These are phyloP conservation scores for Choristoneura rosaceana DNA, from an alignment of 2,888 invertebrate genomes.

Conservation along the genomic window DNA sequence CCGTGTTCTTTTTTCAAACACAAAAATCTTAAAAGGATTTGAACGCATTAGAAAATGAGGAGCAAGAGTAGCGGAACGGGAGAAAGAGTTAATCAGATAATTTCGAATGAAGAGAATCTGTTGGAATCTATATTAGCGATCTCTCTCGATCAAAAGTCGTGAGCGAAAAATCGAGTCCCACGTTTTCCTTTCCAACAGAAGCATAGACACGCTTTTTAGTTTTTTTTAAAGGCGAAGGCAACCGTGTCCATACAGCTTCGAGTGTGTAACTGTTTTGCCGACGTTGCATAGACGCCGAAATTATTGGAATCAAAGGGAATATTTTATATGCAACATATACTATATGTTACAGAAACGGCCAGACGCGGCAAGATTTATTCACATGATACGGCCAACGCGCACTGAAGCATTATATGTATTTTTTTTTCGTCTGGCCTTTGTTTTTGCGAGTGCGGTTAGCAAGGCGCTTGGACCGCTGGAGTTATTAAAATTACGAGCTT, in stretches of 20 bases:
- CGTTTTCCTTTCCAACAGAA: neutral
- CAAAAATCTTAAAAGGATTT: conserved; percentile 10
- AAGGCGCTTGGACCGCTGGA: conserved; percentile 44
- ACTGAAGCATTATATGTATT: conserved; percentile 76
- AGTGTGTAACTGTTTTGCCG: conserved; percentile 58
- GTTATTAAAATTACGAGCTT: conserved; percentile 26
- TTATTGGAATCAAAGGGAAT: conserved; percentile 85
- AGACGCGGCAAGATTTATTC: conserved; percentile 81
- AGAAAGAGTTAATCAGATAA: conserved; percentile 41
- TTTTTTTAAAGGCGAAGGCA: conserved; percentile 2
- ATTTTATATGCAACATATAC: conserved; percentile 69
- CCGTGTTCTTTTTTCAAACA: conserved; percentile 12
- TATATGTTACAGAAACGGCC: conserved; percentile 71
- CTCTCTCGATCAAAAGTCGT: conserved; percentile 10
- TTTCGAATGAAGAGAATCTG: conserved; percentile 32
- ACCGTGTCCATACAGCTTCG: neutral
- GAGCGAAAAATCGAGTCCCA: conserved; percentile 2
- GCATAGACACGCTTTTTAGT: conserved; percentile 10
- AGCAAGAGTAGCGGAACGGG: conserved; percentile 22
- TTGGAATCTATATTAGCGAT: conserved; percentile 24
- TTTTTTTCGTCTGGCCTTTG: conserved; percentile 74
- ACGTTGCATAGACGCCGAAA: conserved; percentile 74
- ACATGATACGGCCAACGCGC: conserved; percentile 69
- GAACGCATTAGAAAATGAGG: conserved; percentile 34
- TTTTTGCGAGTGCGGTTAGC: conserved; percentile 66